phyloP scores from a whole-genome alignment of 2,797 vertebrate species.

The Iguana delicatissima region DNA sequence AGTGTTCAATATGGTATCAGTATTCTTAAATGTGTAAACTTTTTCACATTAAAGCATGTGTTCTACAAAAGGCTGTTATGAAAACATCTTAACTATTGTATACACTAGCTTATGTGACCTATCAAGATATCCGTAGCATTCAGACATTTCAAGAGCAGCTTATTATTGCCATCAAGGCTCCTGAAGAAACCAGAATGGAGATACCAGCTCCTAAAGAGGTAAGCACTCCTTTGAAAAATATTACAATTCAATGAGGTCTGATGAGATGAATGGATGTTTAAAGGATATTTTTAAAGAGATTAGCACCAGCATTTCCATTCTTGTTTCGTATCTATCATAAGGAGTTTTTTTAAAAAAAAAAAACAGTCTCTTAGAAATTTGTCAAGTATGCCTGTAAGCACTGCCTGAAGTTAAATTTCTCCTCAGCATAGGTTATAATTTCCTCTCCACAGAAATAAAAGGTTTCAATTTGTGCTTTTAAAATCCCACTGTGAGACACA shows the following conservation, averaged over 20 bases:
- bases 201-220: slow-evolving; percentile 91
- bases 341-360: neutral
- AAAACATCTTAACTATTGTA: slow-evolving; percentile 67
- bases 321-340: neutral
- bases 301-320: neutral
- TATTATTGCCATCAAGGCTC: slow-evolving; percentile 90
- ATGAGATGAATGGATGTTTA: neutral
- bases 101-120: slow-evolving; percentile 91
- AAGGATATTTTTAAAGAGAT: neutral
- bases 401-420: neutral
- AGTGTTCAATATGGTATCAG: neutral
- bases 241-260: neutral
- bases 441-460: neutral
- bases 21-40: neutral
- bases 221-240: slow-evolving; percentile 36
- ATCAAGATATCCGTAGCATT: slow-evolving; percentile 88
- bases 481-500: no score
- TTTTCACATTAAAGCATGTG: neutral
- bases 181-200: slow-evolving; percentile 92
- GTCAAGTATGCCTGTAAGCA: neutral
- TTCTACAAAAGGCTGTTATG: slow-evolving; percentile 3
- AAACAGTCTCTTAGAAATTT: neutral
- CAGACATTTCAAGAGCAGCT: slow-evolving; percentile 89
- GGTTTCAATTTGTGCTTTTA: neutral
- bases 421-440: neutral